Evolutionary conservation across 2,797 vertebrate species (phyloP), one percentile per base, ranked within the genome.

Genomic region (Bradypodion pumilum): DNA sequence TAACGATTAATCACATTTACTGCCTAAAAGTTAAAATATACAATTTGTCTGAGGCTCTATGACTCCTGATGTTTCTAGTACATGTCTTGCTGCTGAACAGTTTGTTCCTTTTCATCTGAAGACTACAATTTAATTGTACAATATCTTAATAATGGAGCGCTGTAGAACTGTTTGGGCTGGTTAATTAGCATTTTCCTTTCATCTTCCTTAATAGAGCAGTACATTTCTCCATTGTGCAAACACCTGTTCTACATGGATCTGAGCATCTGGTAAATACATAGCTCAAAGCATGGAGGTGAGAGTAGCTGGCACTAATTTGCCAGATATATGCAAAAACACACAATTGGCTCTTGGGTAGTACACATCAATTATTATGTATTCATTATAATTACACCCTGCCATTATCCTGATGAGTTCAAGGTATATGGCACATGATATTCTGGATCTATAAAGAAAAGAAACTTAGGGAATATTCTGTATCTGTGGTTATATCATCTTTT

Each of bases 141-240:
- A 74, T 65, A 37, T 37, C 35, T 52, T 65, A 65, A 78, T 32
- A 42, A 59, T 74, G 32, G 49, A 21, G 15, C 49, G 74, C 72
- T 35, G 21, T 35, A 80, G 46, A 59, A 40, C 63, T 60, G 7
- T 80, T 80, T 68, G 29, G 40, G 27, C 29, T 56, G 27, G 60
- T 75, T 69, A 85, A 80, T 80, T 59, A 80, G 78, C 68, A 80
- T 65, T n/a, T 74, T 42, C 21, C 40, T 66, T 80, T 65, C 62
- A 56, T 80, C 44, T 74, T 27, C 76, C 2, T 27, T 85, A 75
- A 78, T 46, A 66, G 49, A 80, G 44, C 68, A 59, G n/a, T 60
- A 25, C 8, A 44, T 80, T 32, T 74, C 60, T 44, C 59, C 35
- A 66, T 21, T 75, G 52, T 82, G 7, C 23, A 52, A 40, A n/a